Percentiles rank a stretch among this genome's conserved stretches.
These are phyloP conservation scores for Castor canadensis DNA, from an alignment of 2,113 vertebrate species.

Conservation along the genomic window DNA sequence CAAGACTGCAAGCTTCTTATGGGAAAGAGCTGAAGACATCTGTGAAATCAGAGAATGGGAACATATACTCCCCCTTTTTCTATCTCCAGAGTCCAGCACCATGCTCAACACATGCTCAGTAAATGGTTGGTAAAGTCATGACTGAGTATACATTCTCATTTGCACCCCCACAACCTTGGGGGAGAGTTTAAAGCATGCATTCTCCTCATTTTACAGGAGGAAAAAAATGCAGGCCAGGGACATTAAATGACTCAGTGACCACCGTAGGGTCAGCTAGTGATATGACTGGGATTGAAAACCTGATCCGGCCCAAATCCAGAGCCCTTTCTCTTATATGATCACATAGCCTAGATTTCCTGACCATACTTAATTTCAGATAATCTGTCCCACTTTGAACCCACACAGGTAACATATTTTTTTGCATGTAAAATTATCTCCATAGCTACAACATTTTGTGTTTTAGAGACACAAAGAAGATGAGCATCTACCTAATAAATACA, in stretches of 20 bases:
- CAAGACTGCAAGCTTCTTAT: neutral
- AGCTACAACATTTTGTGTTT: neutral
- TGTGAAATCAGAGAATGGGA: neutral
- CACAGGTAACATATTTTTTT: neutral
- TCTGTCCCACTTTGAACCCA: slow-evolving; percentile 26
- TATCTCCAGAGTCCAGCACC: neutral
- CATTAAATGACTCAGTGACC: neutral
- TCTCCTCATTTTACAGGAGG: neutral
- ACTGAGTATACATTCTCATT: neutral
- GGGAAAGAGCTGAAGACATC: neutral
- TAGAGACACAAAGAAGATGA: neutral
- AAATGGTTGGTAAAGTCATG: neutral
- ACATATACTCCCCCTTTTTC: neutral
- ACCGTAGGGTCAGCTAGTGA: neutral
- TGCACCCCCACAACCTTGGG: neutral
- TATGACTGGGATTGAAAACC: neutral
- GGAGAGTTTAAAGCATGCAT: neutral
- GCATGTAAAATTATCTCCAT: neutral
- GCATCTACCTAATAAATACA: neutral
- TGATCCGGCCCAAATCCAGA: neutral
- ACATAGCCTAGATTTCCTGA: neutral
- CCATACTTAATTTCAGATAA: neutral
- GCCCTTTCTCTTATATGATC: neutral
- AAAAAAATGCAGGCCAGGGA: neutral
- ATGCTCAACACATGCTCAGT: neutral